Conservation (phyloP, 1,140 invertebrate genomes). For the Battus philenor region DNA sequence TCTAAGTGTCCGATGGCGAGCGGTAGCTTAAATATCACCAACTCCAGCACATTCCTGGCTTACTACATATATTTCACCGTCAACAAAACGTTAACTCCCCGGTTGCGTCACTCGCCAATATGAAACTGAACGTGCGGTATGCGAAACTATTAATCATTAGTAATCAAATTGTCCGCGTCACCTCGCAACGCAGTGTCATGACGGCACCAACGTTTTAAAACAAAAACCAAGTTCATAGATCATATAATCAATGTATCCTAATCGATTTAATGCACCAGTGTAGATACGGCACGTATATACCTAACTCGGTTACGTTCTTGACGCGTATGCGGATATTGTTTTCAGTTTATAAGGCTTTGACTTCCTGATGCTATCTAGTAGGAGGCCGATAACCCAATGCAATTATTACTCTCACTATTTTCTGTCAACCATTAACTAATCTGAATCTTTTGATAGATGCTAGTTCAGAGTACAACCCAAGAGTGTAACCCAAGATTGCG, state of each 20-base stretch:
- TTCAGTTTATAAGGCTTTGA: slow-evolving; percentile 6
- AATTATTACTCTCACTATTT: slow-evolving; percentile 2
- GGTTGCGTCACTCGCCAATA: slow-evolving; percentile 7
- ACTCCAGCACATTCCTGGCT: background rate
- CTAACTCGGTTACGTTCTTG: slow-evolving; percentile 1
- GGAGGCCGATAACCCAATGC: slow-evolving; percentile 3
- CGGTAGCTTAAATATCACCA: background rate
- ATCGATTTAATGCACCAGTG: slow-evolving; percentile 7
- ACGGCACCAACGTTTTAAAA: slow-evolving; percentile 1
- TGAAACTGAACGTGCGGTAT: background rate
- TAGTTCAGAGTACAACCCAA: too few relatives aligned
- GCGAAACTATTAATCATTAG: slow-evolving; percentile 7
- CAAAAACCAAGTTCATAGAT: slow-evolving; percentile 16
- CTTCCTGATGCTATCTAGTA: slow-evolving; percentile 6
- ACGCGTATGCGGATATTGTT: slow-evolving; percentile 11
- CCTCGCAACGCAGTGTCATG: background rate
- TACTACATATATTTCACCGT: slow-evolving; percentile 3
- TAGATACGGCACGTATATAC: slow-evolving; percentile 13
- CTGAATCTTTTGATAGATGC: too few relatives aligned
- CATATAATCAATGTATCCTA: slow-evolving; percentile 14
- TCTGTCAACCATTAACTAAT: too few relatives aligned
- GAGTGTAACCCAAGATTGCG: too few relatives aligned
- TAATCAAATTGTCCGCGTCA: slow-evolving; percentile 4
- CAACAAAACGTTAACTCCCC: slow-evolving; percentile 8
- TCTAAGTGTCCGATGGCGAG: background rate